Conservation (phyloP, 2,888 invertebrate genomes). For the Globia sparganii region DNA sequence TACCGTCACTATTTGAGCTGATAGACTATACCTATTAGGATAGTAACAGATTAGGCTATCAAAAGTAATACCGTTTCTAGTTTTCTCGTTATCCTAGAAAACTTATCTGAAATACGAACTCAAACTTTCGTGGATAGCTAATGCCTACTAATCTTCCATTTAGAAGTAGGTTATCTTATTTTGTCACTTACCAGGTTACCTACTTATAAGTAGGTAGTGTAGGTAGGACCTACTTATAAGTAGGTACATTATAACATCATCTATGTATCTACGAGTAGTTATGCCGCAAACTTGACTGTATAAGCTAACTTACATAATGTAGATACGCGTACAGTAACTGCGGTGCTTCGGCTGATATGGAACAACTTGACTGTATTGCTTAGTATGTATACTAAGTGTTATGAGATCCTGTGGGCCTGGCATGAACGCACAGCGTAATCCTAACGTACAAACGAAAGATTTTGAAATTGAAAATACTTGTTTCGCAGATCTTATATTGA, state of each 20-base stretch:
- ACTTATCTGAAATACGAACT: background rate
- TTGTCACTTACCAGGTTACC: background rate
- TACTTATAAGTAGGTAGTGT: background rate
- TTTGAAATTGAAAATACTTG: background rate
- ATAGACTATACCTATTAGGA: background rate
- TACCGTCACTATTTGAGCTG: no score
- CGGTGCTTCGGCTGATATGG: constrained; percentile 8
- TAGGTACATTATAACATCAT: constrained; percentile 17
- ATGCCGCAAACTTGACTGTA: constrained; percentile 38
- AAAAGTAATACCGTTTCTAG: background rate
- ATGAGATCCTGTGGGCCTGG: background rate
- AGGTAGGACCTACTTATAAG: background rate
- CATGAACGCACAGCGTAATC: background rate
- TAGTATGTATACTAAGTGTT: constrained; percentile 12
- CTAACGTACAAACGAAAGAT: background rate
- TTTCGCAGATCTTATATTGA: background rate
- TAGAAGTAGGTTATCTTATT: background rate
- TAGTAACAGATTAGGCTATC: background rate
- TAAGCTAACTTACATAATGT: constrained; percentile 50
- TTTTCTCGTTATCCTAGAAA: background rate
- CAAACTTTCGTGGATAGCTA: background rate
- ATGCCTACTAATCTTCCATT: background rate
- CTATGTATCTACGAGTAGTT: constrained; percentile 20
- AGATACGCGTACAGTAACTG: constrained; percentile 24
- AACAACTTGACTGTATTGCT: constrained; percentile 15